Conservation (phyloP, 2,797 vertebrate genomes). For the Silurus aristotelis region DNA sequence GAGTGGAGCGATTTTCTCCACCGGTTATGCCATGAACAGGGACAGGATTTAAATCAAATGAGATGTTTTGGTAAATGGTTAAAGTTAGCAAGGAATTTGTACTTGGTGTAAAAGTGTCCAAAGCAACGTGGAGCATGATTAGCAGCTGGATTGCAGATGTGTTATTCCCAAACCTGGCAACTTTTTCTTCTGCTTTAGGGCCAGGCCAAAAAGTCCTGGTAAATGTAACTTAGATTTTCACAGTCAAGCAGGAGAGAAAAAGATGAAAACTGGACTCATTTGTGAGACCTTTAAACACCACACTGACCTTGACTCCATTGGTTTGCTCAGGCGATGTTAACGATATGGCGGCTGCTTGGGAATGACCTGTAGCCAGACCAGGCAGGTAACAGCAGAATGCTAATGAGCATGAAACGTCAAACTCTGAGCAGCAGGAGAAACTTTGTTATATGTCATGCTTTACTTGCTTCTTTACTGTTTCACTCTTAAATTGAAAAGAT, state of each 20-base stretch:
- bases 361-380: neutral
- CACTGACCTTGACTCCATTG: neutral
- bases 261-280: neutral
- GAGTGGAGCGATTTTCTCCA: neutral
- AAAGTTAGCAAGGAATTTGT: neutral
- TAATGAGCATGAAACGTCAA: neutral
- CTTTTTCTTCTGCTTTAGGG: neutral
- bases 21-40: neutral
- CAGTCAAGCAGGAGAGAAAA: neutral
- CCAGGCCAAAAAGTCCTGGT: neutral
- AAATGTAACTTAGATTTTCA: neutral
- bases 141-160: neutral
- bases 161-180: neutral
- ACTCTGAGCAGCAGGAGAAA: neutral
- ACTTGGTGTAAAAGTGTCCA: neutral
- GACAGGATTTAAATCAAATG: neutral
- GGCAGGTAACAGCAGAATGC: neutral
- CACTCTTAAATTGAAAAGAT: too few species aligned
- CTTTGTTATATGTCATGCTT: neutral
- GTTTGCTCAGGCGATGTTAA: neutral
- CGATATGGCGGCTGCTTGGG: neutral
- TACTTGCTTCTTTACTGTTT: neutral
- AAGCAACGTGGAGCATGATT: neutral
- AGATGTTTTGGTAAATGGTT: neutral
- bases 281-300: neutral